Evolutionary conservation across 2,888 invertebrate species (phyloP).

Genomic region (Scelioninae gen. 2): DNA sequence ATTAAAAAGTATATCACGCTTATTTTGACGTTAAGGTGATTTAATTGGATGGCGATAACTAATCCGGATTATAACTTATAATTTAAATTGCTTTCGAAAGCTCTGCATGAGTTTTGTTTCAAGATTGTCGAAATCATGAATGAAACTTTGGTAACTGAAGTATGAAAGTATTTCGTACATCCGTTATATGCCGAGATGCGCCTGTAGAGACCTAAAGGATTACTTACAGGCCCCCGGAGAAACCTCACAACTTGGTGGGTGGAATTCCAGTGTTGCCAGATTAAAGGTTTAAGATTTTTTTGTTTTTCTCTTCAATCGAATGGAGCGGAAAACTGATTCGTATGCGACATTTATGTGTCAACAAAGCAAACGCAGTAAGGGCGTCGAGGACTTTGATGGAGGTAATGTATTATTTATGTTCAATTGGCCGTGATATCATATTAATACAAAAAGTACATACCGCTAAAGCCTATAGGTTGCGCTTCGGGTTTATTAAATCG

Average conservation of each 20-base stretch:
- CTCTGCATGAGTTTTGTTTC: background rate
- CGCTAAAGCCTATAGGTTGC: background rate
- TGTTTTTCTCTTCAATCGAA: constrained; percentile 32
- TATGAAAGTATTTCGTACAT: constrained; percentile 46
- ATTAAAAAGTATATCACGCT: constrained; percentile 3
- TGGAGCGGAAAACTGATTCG: constrained; percentile 24
- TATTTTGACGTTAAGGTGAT: constrained; percentile 6
- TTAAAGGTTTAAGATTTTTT: constrained; percentile 43
- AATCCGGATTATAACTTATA: background rate
- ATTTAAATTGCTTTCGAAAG: background rate
- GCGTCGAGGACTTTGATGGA: constrained; percentile 16
- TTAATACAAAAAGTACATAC: constrained; percentile 11
- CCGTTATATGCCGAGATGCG: constrained; percentile 48
- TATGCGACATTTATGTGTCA: constrained; percentile 29
- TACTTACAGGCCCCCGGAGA: constrained; percentile 58
- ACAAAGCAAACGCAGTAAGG: constrained; percentile 27
- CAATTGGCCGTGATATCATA: constrained; percentile 37
- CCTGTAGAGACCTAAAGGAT: constrained; percentile 50
- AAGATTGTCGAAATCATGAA: constrained; percentile 9
- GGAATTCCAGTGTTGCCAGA: constrained; percentile 61
- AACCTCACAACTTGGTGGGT: constrained; percentile 59
- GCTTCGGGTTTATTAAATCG: background rate
- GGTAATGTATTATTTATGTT: constrained; percentile 40
- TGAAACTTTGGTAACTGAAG: constrained; percentile 17
- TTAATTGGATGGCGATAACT: background rate